A percentile compares a stretch with the other conserved stretches of the same genome.
phyloP scores from a whole-genome alignment of 2,888 invertebrate genomes.

The Crocallis elinguaria region DNA sequence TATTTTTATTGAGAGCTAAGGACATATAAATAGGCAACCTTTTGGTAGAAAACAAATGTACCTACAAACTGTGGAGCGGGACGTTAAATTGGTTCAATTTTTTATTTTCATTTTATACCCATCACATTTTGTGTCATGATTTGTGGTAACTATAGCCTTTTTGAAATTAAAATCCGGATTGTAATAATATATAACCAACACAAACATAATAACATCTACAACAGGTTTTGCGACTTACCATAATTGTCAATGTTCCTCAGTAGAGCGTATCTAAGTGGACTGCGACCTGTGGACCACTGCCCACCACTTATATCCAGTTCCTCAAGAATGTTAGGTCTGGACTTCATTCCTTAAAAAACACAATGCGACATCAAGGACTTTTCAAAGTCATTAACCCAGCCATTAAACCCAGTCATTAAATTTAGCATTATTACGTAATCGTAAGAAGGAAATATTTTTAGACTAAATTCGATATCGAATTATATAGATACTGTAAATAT shows the following conservation, averaged over 20 bases:
- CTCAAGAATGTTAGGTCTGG: conserved; percentile 75
- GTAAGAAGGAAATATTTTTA: conserved; percentile 6
- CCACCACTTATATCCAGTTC: conserved; percentile 80
- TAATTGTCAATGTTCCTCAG: conserved; percentile 63
- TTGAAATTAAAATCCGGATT: conserved; percentile 9
- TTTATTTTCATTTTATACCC: too few relatives aligned
- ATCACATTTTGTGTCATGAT: too few relatives aligned
- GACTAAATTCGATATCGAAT: not conserved
- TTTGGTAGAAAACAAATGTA: too few relatives aligned
- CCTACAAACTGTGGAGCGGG: too few relatives aligned
- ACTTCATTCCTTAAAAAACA: conserved; percentile 76
- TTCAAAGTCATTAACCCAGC: conserved; percentile 63
- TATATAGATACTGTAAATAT: too few relatives aligned
- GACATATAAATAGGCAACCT: too few relatives aligned
- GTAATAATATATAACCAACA: conserved; percentile 2
- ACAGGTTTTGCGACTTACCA: conserved; percentile 68
- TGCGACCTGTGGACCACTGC: conserved; percentile 63
- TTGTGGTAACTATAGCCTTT: too few relatives aligned
- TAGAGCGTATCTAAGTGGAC: conserved; percentile 60
- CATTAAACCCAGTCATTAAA: too few relatives aligned
- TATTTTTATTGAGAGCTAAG: too few relatives aligned
- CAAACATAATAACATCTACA: conserved; percentile 31
- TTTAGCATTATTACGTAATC: conserved; percentile 49
- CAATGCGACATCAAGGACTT: conserved; percentile 65
- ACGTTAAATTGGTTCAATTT: too few relatives aligned